Evolutionary conservation across 2,888 invertebrate species (phyloP), one percentile per base, ranked within the genome.

Genomic region (Mimachlamys varia): DNA sequence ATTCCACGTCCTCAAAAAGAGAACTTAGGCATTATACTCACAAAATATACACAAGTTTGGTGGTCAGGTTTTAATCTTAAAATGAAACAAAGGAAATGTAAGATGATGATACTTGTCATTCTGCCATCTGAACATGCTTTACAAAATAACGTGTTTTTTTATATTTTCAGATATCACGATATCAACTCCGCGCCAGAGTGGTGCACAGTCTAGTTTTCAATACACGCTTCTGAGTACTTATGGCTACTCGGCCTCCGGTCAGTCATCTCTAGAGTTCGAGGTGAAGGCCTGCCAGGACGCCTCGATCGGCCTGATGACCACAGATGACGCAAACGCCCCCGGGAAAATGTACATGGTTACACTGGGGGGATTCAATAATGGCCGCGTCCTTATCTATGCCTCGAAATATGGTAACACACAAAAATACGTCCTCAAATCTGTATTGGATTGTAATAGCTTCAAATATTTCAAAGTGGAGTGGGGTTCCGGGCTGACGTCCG

Each of bases 261-360:
- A 33, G 33, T 76, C 76, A 15, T 76, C 76, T 76, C 76, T 76
- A 2, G 76, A 76, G 76, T 76, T 76, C 22, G 33, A 76, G 33
- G 76, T 76, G 5, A 76, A 76, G 76, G 76, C 76, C 33, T 76
- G 76, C 33, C 76, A 76, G 76, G 76, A 76, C 17, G 76, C 76
- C 33, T 76, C 76, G 7, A 33, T 76, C 12, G 76, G 27, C 1
- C 76, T 76, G 7, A 76, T 76, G 76, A 33, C 27, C 22, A 33
- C 27, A 0, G 27, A 76, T 76, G 76, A 76, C 33, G 76, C 27
- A 33, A 33, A 76, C 13, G 76, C 76, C 1, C 17, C 76, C 33
- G 76, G 76, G 19, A 76, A 76, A 76, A 76, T 76, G 33, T 76
- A 76, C 76, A 76, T 76, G 76, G 27, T 76, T 12, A 76, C 76